A percentile compares a stretch with the other conserved stretches of the same genome.
phyloP scores from a whole-genome alignment of 2,888 invertebrate genomes.

The Cryptocephalus moraei region DNA sequence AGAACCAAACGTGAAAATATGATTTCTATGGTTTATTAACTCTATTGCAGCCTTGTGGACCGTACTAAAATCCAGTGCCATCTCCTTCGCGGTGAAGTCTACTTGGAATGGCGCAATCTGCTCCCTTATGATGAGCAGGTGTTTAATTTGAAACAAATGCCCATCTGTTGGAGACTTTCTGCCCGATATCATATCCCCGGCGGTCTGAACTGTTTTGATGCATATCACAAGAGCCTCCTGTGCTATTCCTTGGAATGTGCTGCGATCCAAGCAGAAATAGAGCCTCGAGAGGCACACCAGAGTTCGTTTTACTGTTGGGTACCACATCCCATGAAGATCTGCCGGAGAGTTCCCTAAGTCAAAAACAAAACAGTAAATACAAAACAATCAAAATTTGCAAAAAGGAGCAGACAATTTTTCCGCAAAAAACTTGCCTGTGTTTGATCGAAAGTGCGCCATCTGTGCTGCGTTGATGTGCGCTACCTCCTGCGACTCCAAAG shows the following conservation, averaged over 20 bases:
- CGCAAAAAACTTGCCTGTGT: conserved; percentile 32
- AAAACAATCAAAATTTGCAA: neutral
- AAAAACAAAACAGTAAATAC: neutral
- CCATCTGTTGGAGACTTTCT: conserved; percentile 78
- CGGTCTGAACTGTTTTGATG: conserved; percentile 78
- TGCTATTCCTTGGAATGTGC: conserved; percentile 89
- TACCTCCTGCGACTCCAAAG: conserved; percentile 63
- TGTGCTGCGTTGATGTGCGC: conserved; percentile 47
- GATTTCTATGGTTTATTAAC: conserved; percentile 64
- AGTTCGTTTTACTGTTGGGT: conserved; percentile 92
- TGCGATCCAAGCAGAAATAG: conserved; percentile 84
- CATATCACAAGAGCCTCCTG: conserved; percentile 92
- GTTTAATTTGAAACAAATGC: conserved; percentile 95
- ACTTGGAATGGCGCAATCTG: conserved; percentile 98
- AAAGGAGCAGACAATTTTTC: neutral
- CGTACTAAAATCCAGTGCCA: conserved; percentile 86
- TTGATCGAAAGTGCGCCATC: conserved; percentile 37
- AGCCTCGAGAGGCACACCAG: conserved; percentile 89
- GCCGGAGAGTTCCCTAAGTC: conserved; percentile 39
- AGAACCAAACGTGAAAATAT: conserved; percentile 67
- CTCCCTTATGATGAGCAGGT: conserved; percentile 89
- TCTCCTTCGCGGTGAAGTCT: conserved; percentile 61
- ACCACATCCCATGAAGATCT: conserved; percentile 99
- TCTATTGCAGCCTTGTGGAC: conserved; percentile 78
- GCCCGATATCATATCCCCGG: conserved; percentile 66